Evolutionary conservation across 2,797 vertebrate species (phyloP).

Genomic region (Pseudomugil tenellus): DNA sequence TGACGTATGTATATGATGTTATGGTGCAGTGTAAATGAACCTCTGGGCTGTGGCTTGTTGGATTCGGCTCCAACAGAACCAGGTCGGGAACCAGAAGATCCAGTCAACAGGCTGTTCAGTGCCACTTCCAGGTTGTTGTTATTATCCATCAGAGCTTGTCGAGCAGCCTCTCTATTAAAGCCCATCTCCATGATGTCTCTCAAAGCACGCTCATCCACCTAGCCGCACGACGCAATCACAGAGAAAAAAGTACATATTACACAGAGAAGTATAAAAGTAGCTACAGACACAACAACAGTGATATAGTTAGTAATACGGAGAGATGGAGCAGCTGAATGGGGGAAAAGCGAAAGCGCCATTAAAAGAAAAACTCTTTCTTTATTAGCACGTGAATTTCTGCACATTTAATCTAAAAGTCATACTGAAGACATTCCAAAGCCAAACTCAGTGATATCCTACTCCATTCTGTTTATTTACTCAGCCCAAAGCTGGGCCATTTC

Average conservation of each 20-base stretch:
- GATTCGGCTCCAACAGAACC: slow-evolving; percentile 74
- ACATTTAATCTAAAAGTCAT: slow-evolving; percentile 19
- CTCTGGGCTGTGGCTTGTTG: slow-evolving; percentile 86
- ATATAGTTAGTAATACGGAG: neutral
- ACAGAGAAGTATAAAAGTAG: neutral
- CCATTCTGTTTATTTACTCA: slow-evolving; percentile 32
- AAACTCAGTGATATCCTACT: slow-evolving; percentile 21
- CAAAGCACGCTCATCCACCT: slow-evolving; percentile 97
- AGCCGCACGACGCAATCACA: slow-evolving; percentile 29
- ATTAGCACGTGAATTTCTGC: slow-evolving; percentile 4
- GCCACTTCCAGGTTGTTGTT: slow-evolving; percentile 95
- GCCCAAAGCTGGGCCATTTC: slow-evolving; percentile 19
- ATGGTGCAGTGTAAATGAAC: slow-evolving; percentile 75
- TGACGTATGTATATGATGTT: slow-evolving; percentile 1
- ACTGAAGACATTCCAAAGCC: slow-evolving; percentile 9
- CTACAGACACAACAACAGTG: neutral
- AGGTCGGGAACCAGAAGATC: slow-evolving; percentile 84
- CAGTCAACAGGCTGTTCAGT: slow-evolving; percentile 91
- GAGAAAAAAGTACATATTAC: neutral
- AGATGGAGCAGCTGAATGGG: neutral
- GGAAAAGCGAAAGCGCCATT: too few species aligned
- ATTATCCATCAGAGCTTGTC: slow-evolving; percentile 95
- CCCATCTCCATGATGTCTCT: slow-evolving; percentile 99
- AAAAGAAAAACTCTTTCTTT: neutral
- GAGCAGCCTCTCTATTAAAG: slow-evolving; percentile 93